phyloP scores from a whole-genome alignment of 2,797 vertebrate species.

The Liasis olivaceus region DNA sequence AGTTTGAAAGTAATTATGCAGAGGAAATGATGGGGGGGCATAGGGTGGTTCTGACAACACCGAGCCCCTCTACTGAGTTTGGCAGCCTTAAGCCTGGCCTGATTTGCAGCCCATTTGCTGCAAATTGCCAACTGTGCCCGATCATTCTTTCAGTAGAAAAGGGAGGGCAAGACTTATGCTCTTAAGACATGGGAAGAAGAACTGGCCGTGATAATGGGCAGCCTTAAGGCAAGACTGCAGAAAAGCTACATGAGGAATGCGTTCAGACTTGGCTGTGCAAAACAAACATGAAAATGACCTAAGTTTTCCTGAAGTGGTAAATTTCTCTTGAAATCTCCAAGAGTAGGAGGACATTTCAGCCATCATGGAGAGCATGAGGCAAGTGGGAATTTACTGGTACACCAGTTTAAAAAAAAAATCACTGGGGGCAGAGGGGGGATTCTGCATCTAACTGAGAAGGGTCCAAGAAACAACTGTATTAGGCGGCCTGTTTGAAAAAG shows the following conservation, averaged over 20 bases:
- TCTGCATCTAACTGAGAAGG: neutral
- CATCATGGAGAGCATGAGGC: neutral
- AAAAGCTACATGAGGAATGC: neutral
- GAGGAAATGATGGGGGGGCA: neutral
- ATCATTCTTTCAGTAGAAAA: neutral
- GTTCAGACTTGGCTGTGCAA: no score
- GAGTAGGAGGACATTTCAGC: neutral
- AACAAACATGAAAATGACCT: no score
- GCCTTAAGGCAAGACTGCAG: neutral
- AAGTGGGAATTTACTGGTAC: no score
- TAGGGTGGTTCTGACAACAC: neutral
- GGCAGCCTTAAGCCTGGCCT: neutral
- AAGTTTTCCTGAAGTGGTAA: neutral
- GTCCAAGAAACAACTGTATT: neutral
- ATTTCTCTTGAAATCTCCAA: neutral
- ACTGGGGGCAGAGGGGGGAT: neutral
- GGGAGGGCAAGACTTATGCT: neutral
- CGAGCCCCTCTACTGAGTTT: no score
- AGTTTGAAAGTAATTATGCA: no score
- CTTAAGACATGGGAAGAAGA: neutral
- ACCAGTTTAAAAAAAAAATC: neutral
- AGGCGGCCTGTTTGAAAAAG: neutral
- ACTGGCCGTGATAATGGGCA: neutral
- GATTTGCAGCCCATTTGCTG: neutral
- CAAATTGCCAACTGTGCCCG: neutral